A percentile compares a stretch with the other conserved stretches of the same genome.
These are phyloP conservation scores for Lacerta agilis DNA, from an alignment of 2,797 vertebrate genomes.

Conservation along the genomic window DNA sequence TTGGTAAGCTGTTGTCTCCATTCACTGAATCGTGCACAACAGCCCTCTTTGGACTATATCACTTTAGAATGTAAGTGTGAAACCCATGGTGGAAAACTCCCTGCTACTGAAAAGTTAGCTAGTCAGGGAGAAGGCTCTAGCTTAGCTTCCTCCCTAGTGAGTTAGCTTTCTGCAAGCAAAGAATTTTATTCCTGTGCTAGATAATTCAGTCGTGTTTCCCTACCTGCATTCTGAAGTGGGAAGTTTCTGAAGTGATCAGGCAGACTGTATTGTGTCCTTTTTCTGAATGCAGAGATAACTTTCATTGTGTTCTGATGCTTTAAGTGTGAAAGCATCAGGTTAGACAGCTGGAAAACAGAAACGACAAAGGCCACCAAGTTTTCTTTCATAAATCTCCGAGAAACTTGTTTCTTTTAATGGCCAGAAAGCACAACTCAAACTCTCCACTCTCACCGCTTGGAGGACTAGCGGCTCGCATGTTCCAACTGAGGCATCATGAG, in stretches of 20 bases:
- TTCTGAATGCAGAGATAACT: background rate
- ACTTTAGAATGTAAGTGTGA: background rate
- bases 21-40: background rate
- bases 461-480: background rate
- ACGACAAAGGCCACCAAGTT: background rate
- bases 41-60: background rate
- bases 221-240: background rate
- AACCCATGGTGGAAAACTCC: background rate
- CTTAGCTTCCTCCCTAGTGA: background rate
- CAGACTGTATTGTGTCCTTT: background rate
- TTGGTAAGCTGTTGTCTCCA: background rate
- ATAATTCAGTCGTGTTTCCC: background rate
- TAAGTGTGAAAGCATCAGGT: background rate
- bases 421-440: slow-evolving; percentile 28
- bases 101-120: background rate
- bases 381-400: background rate
- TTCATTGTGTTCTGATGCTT: background rate
- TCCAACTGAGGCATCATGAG: background rate
- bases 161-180: background rate
- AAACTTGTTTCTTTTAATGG: slow-evolving; percentile 1
- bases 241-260: background rate
- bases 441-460: background rate
- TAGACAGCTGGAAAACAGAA: background rate
- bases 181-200: background rate
- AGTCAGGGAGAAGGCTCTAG: background rate